Conservation (phyloP, 2,888 invertebrate genomes). For the Heteromurus nitidus region DNA sequence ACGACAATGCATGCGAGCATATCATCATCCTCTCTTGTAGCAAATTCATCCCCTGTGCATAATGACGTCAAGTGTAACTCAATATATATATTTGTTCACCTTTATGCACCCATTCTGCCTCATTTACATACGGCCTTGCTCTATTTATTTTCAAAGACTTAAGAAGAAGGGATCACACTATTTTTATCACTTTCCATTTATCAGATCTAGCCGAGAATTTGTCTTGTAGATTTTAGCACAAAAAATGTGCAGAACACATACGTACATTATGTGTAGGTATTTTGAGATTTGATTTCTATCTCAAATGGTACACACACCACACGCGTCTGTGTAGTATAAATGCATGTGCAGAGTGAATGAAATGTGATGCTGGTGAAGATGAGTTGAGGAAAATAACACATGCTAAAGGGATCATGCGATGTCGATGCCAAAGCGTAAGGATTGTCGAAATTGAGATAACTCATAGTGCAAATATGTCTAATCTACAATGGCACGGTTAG, state of each 20-base stretch:
- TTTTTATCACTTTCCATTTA: conserved; percentile 22
- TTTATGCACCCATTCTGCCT: background rate
- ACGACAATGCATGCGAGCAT: conserved; percentile 1
- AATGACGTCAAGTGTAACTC: too few relatives aligned
- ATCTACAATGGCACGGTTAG: too few relatives aligned
- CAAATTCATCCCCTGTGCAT: background rate
- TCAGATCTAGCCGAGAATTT: too few relatives aligned
- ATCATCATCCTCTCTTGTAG: background rate
- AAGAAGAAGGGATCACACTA: conserved; percentile 22
- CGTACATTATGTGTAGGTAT: conserved; percentile 2
- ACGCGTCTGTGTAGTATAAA: background rate
- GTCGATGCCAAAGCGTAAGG: background rate
- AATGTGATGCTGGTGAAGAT: background rate
- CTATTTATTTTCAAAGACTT: conserved; percentile 48
- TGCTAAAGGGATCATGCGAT: background rate
- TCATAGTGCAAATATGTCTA: background rate
- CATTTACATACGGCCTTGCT: conserved; percentile 41
- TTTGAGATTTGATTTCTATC: too few relatives aligned
- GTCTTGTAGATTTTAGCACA: too few relatives aligned
- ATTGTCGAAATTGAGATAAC: background rate
- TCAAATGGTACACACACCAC: too few relatives aligned
- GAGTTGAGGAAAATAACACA: conserved; percentile 1
- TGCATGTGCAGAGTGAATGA: background rate
- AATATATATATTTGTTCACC: too few relatives aligned
- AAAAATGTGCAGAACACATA: too few relatives aligned